phyloP scores from a whole-genome alignment of 2,113 vertebrate species.

The Platichthys flesus region DNA sequence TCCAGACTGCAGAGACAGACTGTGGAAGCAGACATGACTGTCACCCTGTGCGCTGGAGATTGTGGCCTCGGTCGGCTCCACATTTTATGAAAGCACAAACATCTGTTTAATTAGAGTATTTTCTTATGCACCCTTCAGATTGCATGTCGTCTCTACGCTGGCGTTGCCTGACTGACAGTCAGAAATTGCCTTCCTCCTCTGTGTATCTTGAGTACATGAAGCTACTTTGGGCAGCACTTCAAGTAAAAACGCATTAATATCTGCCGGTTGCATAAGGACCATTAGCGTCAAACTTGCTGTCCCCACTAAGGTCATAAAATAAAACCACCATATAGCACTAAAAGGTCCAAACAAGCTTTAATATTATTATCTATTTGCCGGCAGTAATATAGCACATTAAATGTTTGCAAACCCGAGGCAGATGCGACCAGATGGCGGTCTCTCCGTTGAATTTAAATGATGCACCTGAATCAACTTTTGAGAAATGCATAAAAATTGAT shows the following conservation, averaged over 20 bases:
- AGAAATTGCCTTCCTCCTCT: not conserved
- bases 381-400: slow-evolving; percentile 13
- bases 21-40: not conserved
- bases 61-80: not conserved
- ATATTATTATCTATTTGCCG: slow-evolving; percentile 33
- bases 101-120: not conserved
- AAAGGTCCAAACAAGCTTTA: slow-evolving; percentile 39
- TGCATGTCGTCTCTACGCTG: no score
- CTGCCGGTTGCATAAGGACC: slow-evolving; percentile 17
- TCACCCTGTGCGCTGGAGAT: not conserved
- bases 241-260: slow-evolving; percentile 7
- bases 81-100: not conserved
- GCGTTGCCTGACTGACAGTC: not conserved
- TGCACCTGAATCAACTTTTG: slow-evolving; percentile 65
- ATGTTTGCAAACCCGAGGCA: slow-evolving; percentile 31
- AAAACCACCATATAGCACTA: slow-evolving; percentile 8
- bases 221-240: not conserved
- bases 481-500: slow-evolving; percentile 61
- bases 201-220: not conserved
- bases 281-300: slow-evolving; percentile 11
- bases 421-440: slow-evolving; percentile 49
- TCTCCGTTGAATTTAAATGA: slow-evolving; percentile 56
- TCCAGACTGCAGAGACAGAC: not conserved
- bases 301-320: slow-evolving; percentile 30
- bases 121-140: not conserved